Evolutionary conservation across 1,140 invertebrate species (phyloP).

Genomic region (Hyphantria cunea): DNA sequence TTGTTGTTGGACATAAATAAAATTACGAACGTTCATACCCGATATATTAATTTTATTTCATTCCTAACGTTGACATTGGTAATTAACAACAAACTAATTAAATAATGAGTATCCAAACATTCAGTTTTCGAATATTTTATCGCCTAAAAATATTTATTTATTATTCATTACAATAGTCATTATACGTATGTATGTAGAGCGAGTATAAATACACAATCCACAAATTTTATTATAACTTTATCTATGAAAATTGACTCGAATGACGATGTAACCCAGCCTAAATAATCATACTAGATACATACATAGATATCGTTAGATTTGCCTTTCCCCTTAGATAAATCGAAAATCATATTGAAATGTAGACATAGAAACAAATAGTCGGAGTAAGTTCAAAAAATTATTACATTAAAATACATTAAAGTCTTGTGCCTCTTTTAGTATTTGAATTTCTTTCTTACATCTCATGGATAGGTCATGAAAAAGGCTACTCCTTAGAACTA

Average conservation of each 20-base stretch:
- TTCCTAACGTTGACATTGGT: conserved; percentile 57
- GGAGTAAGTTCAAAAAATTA: conserved; percentile 20
- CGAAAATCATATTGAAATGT: conserved; percentile 29
- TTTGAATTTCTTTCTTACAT: conserved; percentile 6
- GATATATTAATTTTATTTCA: conserved; percentile 59
- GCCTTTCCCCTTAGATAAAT: conserved; percentile 45
- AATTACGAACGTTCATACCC: conserved; percentile 52
- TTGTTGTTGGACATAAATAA: background rate
- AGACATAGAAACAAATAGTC: conserved; percentile 16
- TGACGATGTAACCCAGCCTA: conserved; percentile 58
- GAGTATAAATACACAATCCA: conserved; percentile 31
- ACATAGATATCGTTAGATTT: conserved; percentile 17
- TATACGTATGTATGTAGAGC: conserved; percentile 75
- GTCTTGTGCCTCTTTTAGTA: conserved; percentile 65
- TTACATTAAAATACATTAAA: conserved; percentile 57
- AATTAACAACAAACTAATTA: conserved; percentile 65
- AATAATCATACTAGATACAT: conserved; percentile 29
- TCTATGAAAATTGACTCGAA: conserved; percentile 55
- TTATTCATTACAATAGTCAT: conserved; percentile 38
- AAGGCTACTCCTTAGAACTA: no score
- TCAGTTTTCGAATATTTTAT: conserved; percentile 41
- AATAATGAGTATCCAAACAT: conserved; percentile 56
- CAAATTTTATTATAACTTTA: conserved; percentile 36
- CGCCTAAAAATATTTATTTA: conserved; percentile 39
- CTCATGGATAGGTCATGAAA: background rate